phyloP scores from a whole-genome alignment of 2,797 vertebrate genomes.

The Centropyge bicolor region DNA sequence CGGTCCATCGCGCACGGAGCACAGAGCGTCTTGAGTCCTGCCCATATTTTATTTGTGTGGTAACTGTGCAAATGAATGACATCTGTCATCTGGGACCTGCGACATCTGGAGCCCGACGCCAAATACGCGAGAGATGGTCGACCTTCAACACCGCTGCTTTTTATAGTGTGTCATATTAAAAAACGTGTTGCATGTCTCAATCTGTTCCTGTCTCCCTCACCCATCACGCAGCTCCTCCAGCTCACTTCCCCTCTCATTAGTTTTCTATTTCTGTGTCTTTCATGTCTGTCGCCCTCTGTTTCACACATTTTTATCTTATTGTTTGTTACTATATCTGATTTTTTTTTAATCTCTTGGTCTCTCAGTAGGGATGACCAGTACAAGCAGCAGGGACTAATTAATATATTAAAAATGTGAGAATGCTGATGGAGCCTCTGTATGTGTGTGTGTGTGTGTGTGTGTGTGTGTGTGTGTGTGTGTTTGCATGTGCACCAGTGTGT shows the following conservation, averaged over 20 bases:
- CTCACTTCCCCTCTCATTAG: constrained; percentile 34
- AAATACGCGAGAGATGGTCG: constrained; percentile 33
- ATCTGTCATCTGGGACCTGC: constrained; percentile 52
- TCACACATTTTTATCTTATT: constrained; percentile 29
- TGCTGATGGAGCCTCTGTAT: constrained; percentile 40
- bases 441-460: constrained; percentile 33
- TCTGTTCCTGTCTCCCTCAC: constrained; percentile 41
- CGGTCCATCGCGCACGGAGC: not conserved
- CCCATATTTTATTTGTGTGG: constrained; percentile 48
- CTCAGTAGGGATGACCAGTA: constrained; percentile 24
- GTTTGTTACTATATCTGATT: constrained; percentile 22
- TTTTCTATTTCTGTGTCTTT: constrained; percentile 35
- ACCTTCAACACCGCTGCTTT: constrained; percentile 51
- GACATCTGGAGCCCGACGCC: constrained; percentile 60
- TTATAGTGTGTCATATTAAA: constrained; percentile 53
- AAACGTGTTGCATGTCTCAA: constrained; percentile 43
- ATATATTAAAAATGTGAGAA: constrained; percentile 55
- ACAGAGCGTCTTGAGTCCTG: constrained; percentile 14
- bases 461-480: constrained; percentile 24
- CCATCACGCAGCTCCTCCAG: constrained; percentile 35
- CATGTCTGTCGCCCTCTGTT: constrained; percentile 27
- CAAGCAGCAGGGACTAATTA: constrained; percentile 57
- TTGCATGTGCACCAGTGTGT: constrained; percentile 49
- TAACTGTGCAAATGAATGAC: constrained; percentile 54
- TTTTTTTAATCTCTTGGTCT: constrained; percentile 20